A percentile compares a stretch with the other conserved stretches of the same genome.
Conservation (phyloP, 2,113 vertebrate genomes). For the Catharus minimus region DNA sequence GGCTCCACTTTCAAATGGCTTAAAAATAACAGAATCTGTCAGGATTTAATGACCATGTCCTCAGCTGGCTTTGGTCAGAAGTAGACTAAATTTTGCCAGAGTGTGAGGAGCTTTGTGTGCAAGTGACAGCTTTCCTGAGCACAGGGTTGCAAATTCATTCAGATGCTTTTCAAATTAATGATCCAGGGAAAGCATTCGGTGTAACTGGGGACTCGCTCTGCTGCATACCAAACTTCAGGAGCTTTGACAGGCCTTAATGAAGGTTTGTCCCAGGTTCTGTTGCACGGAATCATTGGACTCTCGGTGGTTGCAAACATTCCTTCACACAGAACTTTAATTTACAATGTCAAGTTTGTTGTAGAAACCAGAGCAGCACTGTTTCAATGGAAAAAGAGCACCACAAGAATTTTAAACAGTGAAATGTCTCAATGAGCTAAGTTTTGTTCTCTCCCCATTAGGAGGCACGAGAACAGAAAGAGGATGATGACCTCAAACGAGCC, state of each 20-base stretch:
- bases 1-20: neutral
- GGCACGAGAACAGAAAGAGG: conserved; percentile 94
- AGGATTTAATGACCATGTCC: neutral
- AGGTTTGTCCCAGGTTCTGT: conserved; percentile 56
- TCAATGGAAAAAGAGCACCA: conserved; percentile 40
- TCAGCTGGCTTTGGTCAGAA: conserved; percentile 25
- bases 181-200: neutral
- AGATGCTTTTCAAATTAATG: conserved; percentile 49
- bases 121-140: conserved; percentile 40
- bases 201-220: neutral
- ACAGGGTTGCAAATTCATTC: conserved; percentile 40
- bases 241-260: conserved; percentile 57
- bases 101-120: conserved; percentile 3
- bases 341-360: conserved; percentile 66
- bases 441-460: conserved; percentile 79
- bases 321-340: conserved; percentile 58
- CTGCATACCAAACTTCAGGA: conserved; percentile 64
- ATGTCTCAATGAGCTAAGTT: conserved; percentile 62
- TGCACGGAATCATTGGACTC: conserved; percentile 34
- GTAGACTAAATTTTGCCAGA: neutral
- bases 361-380: conserved; percentile 54
- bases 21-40: neutral
- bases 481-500: conserved; percentile 96
- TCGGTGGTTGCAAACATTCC: conserved; percentile 39
- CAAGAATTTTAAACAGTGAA: conserved; percentile 55